These are phyloP conservation scores for Sus scrofa DNA, from an alignment of 2,113 vertebrate species.

Conservation along the genomic window DNA sequence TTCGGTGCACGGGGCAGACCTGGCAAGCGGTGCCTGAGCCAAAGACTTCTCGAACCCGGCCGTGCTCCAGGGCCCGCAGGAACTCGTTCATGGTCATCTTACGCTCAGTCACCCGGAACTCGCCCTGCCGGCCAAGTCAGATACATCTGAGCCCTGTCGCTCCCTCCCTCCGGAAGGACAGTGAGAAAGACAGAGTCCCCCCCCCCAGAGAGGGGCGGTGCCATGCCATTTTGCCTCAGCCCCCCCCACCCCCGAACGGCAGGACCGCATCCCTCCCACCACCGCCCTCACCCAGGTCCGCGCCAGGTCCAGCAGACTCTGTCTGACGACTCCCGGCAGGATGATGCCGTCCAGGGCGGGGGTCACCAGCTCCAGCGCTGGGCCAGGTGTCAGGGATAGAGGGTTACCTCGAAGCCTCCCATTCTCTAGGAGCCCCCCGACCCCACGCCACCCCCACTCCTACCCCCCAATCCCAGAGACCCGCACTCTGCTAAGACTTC, in stretches of 20 bases:
- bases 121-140: constrained; percentile 84
- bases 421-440: not conserved
- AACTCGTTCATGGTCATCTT: constrained; percentile 89
- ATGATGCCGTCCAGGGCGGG: constrained; percentile 94
- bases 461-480: not conserved
- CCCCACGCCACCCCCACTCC: too few species aligned
- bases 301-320: constrained; percentile 93
- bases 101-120: constrained; percentile 92
- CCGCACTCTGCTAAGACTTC: not conserved
- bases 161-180: not conserved
- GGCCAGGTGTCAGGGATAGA: not conserved
- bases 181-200: not conserved
- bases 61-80: constrained; percentile 86
- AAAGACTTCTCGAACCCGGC: constrained; percentile 91
- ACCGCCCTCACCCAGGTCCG: constrained; percentile 89
- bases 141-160: rapidly evolving
- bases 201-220: not conserved
- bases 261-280: too few species aligned
- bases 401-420: not conserved
- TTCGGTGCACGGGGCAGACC: constrained; percentile 92
- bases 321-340: constrained; percentile 93
- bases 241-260: not conserved
- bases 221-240: not conserved
- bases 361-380: constrained; percentile 92
- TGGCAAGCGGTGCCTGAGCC: constrained; percentile 95